A percentile compares a stretch with the other conserved stretches of the same genome.
phyloP scores from a whole-genome alignment of 2,113 vertebrate species.

The Rhinichthys klamathensis region DNA sequence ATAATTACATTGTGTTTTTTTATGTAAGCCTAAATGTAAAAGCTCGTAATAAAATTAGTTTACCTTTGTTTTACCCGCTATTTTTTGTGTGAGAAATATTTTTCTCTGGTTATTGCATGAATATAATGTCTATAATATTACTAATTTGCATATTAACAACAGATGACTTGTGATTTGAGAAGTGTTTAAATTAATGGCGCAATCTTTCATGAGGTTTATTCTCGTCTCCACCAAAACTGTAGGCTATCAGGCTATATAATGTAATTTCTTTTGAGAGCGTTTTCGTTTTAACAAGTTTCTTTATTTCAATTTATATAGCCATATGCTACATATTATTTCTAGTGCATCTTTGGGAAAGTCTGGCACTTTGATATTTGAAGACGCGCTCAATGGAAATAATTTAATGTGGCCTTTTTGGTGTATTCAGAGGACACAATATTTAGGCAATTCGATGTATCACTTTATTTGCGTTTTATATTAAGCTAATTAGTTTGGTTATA shows the following conservation, averaged over 20 bases:
- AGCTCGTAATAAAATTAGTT: background rate
- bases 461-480: background rate
- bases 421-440: background rate
- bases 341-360: background rate
- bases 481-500: background rate
- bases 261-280: background rate
- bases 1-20: background rate
- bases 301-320: background rate
- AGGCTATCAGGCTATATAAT: too few species aligned
- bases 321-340: background rate
- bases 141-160: background rate
- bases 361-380: background rate
- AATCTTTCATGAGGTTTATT: background rate
- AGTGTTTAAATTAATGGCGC: background rate
- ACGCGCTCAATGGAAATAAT: background rate
- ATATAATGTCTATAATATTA: background rate
- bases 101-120: background rate
- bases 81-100: background rate
- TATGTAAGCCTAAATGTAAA: background rate
- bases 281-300: background rate
- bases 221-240: background rate
- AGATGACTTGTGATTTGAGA: background rate
- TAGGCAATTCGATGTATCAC: background rate
- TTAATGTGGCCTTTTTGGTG: background rate
- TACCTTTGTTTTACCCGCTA: background rate